Base-by-base conservation (phyloP, 2,797 vertebrate genomes). In the Hippopotamyrus pictus region DNA sequence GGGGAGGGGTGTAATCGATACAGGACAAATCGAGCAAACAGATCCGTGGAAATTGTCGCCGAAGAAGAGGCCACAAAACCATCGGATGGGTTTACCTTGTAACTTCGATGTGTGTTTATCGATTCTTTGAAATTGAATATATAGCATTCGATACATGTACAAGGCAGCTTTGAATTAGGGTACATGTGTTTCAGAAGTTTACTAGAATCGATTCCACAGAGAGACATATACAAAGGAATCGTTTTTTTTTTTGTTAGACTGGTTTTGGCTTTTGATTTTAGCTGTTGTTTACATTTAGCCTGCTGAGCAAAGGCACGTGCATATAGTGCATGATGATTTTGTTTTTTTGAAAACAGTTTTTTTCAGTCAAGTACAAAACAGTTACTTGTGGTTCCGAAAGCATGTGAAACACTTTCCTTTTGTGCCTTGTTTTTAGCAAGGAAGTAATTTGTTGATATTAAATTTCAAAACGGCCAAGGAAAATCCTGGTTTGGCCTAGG, bases 81-180 rank as follows among this genome's bases (percentile, higher is more conserved):
- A 54, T 87, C n/a, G 53, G 0, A 41, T 29, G 14, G 85, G 29
- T 33, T 46, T 44, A 19, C 17, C 11, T 83, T 41, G 3, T 65
- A 33, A 84, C 48, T 19, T 33, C 44, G 44, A 51, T 57, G 50
- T 88, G 7, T 51, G 4, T 84, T 84, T 51, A 88, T 88, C 53
- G 88, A 83, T 85, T 85, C 41, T 79, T 89, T 22, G 12, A 59
- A 89, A 29, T 48, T 85, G 53, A 89, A 88, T 57, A 51, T 17
- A 9, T 50, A 33, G 53, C 59, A 62, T 82, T 84, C 22, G 37
- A 62, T 44, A 46, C 33, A 41, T 54, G 8, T 50, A 37, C 62
- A 53, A 12, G 8, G 14, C 14, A 51, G 37, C 17, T 50, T 86
- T 86, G 50, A 86, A 86, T 51, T 51, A 51, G 44, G 50, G 4